Conservation (phyloP, 92 coral and sea anemone species). For the Metridium senile region DNA sequence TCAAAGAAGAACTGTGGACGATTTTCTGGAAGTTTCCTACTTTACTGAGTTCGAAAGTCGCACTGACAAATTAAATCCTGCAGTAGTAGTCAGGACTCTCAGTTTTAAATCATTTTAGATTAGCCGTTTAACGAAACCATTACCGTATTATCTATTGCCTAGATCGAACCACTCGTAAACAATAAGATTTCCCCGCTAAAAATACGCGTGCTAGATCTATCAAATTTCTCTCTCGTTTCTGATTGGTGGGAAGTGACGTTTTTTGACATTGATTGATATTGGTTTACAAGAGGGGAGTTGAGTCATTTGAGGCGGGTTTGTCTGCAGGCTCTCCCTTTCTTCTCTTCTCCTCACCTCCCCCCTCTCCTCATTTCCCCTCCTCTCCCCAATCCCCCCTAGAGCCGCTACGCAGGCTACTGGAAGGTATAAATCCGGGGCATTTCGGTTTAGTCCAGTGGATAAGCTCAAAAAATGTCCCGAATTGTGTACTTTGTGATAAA, state of each 20-base stretch:
- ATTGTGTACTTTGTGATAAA: too few relatives aligned
- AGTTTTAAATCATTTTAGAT: not conserved
- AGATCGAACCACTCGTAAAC: not conserved
- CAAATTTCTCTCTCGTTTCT: too few relatives aligned
- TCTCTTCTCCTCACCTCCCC: not conserved
- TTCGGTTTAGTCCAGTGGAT: too few relatives aligned
- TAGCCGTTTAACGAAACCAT: not conserved
- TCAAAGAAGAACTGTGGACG: slow-evolving; percentile 5
- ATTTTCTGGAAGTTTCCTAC: slow-evolving; percentile 21
- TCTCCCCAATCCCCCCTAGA: too few relatives aligned
- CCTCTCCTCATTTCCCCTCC: not conserved
- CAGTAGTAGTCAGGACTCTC: slow-evolving; percentile 21
- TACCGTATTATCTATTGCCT: too few relatives aligned
- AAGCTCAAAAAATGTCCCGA: too few relatives aligned
- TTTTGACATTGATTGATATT: too few relatives aligned
- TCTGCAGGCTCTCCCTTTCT: too few relatives aligned
- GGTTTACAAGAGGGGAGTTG: too few relatives aligned
- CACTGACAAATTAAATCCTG: slow-evolving; percentile 23
- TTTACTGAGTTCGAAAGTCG: not conserved
- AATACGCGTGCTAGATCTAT: not conserved
- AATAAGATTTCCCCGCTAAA: not conserved
- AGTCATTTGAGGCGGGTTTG: too few relatives aligned
- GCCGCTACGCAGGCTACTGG: slow-evolving; percentile 16
- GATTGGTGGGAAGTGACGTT: not conserved
- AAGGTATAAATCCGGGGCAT: too few relatives aligned